Conservation (phyloP, 53 echinoderm and acorn worm species). For the Astropecten irregularis region DNA sequence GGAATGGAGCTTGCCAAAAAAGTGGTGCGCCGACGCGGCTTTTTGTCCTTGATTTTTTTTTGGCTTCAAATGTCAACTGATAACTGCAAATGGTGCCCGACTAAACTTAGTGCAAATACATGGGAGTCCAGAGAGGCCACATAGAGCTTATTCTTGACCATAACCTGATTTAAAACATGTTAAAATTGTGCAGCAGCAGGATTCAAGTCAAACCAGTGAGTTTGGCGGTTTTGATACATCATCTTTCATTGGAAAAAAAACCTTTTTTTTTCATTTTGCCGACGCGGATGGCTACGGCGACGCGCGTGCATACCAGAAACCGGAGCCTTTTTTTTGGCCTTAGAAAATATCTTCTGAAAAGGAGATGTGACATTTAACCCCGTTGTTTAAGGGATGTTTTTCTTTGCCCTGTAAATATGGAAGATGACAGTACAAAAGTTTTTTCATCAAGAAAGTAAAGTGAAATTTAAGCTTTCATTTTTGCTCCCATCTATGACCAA, state of each 20-base stretch:
- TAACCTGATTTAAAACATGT: not conserved
- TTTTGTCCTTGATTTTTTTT: not conserved
- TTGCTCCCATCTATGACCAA: too few relatives aligned
- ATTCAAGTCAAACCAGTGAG: slow-evolving; percentile 3
- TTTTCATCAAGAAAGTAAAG: too few relatives aligned
- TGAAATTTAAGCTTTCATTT: too few relatives aligned
- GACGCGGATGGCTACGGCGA: slow-evolving; percentile 11
- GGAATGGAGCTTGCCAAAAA: too few relatives aligned
- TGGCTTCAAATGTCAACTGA: slow-evolving; percentile 1
- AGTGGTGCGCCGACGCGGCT: not conserved
- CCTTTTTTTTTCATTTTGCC: slow-evolving; percentile 12
- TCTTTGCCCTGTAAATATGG: not conserved
- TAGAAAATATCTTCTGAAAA: too few relatives aligned
- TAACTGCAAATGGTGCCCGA: slow-evolving; percentile 8
- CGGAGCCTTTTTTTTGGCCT: not conserved
- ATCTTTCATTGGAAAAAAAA: not conserved
- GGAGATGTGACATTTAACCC: not conserved
- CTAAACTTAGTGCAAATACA: slow-evolving; percentile 1
- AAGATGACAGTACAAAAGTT: not conserved
- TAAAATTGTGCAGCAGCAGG: too few relatives aligned
- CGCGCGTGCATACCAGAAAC: slow-evolving; percentile 11
- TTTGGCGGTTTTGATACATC: not conserved
- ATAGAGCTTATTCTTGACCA: not conserved
- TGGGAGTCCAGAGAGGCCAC: not conserved
- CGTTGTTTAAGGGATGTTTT: not conserved